phyloP scores from a whole-genome alignment of 2,113 vertebrate genomes.

The Tupaia tana region DNA sequence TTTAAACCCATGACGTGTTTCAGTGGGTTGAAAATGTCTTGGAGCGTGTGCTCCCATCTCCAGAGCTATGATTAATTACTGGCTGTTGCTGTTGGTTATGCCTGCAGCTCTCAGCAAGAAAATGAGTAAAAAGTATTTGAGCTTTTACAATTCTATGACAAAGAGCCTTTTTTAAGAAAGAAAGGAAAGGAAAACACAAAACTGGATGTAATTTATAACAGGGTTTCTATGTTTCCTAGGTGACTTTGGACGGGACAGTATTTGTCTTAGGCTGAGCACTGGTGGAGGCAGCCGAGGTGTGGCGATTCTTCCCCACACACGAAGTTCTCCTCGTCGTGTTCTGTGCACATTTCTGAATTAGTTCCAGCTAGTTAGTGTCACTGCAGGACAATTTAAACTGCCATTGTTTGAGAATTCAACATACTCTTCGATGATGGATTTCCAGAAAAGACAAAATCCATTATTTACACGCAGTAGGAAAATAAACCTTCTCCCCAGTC shows the following conservation, averaged over 20 bases:
- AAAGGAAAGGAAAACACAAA: not conserved
- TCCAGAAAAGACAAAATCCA: constrained; percentile 87
- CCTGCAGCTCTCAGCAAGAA: constrained; percentile 71
- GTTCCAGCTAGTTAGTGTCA: constrained; percentile 89
- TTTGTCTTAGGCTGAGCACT: constrained; percentile 42
- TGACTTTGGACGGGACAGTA: constrained; percentile 25
- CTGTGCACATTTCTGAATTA: constrained; percentile 86
- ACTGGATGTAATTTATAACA: constrained; percentile 43
- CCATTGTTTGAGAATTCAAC: constrained; percentile 84
- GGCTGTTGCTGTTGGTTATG: constrained; percentile 71
- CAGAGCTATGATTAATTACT: constrained; percentile 78
- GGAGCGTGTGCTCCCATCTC: constrained; percentile 65
- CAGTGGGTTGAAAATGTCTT: constrained; percentile 78
- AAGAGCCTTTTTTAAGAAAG: constrained; percentile 42
- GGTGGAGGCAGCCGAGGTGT: constrained; percentile 78
- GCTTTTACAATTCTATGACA: constrained; percentile 66
- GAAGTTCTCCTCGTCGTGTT: constrained; percentile 80
- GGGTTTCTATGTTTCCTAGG: constrained; percentile 44
- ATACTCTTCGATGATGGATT: constrained; percentile 87
- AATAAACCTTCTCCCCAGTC: constrained; percentile 84
- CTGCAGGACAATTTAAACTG: constrained; percentile 86
- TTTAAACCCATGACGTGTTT: constrained; percentile 76
- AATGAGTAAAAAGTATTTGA: constrained; percentile 74
- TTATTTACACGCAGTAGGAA: constrained; percentile 89
- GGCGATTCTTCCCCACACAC: constrained; percentile 46